These are phyloP conservation scores for Phrynosoma blainvillii DNA, from an alignment of 2,113 vertebrate genomes.

Conservation along the genomic window DNA sequence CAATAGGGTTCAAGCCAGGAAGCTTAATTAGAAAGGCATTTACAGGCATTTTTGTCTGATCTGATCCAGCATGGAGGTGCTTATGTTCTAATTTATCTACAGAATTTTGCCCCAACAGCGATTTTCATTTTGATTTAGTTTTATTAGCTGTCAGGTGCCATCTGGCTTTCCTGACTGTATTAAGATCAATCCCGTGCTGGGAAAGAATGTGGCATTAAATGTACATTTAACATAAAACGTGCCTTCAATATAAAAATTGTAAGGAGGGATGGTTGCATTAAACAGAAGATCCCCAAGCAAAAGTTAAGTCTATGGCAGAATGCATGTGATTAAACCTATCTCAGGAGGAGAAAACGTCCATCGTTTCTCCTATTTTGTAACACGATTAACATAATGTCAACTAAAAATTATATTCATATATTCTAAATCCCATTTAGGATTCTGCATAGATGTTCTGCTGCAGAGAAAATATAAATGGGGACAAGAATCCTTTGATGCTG, in stretches of 20 bases:
- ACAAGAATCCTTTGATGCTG: not conserved
- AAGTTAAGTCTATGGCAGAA: not conserved
- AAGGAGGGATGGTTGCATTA: not conserved
- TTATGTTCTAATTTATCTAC: not conserved
- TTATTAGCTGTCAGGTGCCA: fast-evolving
- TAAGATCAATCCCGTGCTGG: not conserved
- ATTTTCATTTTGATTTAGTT: not conserved
- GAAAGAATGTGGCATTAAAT: not conserved
- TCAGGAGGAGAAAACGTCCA: not conserved
- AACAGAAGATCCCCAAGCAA: not conserved
- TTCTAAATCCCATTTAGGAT: no score
- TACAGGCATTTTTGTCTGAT: not conserved
- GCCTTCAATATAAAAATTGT: not conserved
- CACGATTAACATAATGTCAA: not conserved
- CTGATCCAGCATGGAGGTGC: not conserved
- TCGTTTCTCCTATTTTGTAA: not conserved
- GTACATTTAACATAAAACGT: not conserved
- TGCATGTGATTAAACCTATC: not conserved
- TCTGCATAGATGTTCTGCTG: no score
- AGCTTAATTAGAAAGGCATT: not conserved
- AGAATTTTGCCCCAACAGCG: no score
- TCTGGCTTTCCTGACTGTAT: fast-evolving
- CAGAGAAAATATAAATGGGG: not conserved
- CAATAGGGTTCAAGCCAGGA: no score
- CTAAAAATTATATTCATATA: not conserved